These are phyloP conservation scores for Elgonia sp. DNA, from an alignment of 2,888 invertebrate species.

Conservation along the genomic window DNA sequence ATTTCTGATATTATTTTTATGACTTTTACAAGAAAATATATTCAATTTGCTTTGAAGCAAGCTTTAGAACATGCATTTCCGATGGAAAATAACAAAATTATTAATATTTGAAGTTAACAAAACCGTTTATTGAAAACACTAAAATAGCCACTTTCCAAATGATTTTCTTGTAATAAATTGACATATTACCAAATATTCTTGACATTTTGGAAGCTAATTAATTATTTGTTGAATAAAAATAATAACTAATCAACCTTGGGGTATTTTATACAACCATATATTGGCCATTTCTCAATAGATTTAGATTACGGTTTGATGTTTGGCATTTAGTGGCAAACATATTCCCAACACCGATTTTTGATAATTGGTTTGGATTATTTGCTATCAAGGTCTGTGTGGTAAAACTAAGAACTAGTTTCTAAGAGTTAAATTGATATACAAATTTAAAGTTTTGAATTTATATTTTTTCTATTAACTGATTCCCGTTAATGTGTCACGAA, in stretches of 20 bases:
- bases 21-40: too few species aligned
- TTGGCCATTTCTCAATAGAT: background rate
- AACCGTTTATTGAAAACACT: background rate
- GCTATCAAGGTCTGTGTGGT: background rate
- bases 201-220: background rate
- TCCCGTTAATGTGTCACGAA: too few species aligned
- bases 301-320: conserved; percentile 1
- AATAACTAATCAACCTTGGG: conserved; percentile 5
- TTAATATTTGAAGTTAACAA: background rate
- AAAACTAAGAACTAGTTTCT: background rate
- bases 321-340: background rate
- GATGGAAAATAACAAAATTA: background rate
- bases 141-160: background rate
- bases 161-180: background rate
- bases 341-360: background rate
- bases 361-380: background rate
- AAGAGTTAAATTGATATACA: background rate
- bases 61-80: too few species aligned
- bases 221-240: conserved; percentile 63
- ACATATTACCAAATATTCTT: background rate
- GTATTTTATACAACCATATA: background rate
- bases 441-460: background rate
- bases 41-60: too few species aligned
- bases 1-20: too few species aligned
- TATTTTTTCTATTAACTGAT: background rate